Base-by-base conservation (phyloP, 23 tunicate species). In the Ciona savignyi region DNA sequence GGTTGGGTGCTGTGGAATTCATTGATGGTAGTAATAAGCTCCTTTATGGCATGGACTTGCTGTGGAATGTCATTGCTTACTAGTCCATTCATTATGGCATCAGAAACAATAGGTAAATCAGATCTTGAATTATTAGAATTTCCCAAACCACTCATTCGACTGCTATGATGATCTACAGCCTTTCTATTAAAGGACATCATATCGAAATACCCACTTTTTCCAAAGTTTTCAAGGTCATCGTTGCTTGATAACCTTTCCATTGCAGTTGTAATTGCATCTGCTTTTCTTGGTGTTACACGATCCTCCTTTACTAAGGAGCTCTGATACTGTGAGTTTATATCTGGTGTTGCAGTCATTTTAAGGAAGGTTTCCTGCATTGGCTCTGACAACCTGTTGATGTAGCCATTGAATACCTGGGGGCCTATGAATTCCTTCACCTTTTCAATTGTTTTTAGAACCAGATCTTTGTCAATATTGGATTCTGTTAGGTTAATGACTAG, bases 391-490 rank as follows among this genome's bases (percentile, higher is more conserved):
- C 74, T 74, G 23, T 76, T 35, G 25, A 91, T 66, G 35, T 78
- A 84, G 3, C 49, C 60, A 33, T 76, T 75, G 63, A 91, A 91
- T 26, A 32, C 32, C 2, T 65, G 30, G 65, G 34, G 62, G 23
- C 97, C 91, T 24, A 91, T 70, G 67, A 81, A 91, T 1, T 84
- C 73, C 65, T 65, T 66, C 20, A 91, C 75, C 60, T 82, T 82
- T 30, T 82, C 56, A 24, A 82, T 27, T 0, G 77, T 77, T 32
- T 74, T 62, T 0, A 82, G 30, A 6, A 68, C 24, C 9, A 75
- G 34, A 20, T 82, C 80, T 26, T 80, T 42, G 70, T 85, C 86
- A 4, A 81, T 79, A 20, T 78, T 61, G 22, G 30, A 51, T 23
- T 76, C 91, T n/a, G 78, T 70, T 4, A 91, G 34, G 69, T 85